Evolutionary conservation across 2,888 invertebrate species (phyloP), one percentile per base, ranked within the genome.

Genomic region (Agrotis clavis): DNA sequence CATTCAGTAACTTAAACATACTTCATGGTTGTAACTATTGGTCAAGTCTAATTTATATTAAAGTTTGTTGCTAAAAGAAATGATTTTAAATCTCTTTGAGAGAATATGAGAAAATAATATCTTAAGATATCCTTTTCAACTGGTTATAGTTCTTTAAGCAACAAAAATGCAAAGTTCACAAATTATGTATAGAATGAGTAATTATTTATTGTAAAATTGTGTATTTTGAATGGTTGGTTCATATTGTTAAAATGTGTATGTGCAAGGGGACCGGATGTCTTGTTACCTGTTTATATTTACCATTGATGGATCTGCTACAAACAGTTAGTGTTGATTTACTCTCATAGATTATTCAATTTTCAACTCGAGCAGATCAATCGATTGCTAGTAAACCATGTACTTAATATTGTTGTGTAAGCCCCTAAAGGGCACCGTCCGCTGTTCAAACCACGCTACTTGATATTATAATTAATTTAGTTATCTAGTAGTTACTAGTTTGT

Each of bases 401-500:
- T 35, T 35, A 35, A 78, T 25, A 74, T 75, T 62, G 66, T 78
- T 87, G 82, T 87, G 74, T 85, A 79, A 83, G 41, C 48, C 47
- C 77, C 70, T 79, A 77, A 86, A 83, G 80, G 81, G 79, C 86
- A 84, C 76, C 79, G 74, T 86, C 85, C 71, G 86, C 89, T 89
- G 87, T 89, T 82, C 68, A 83, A 87, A 86, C 83, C 87, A 89
- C 88, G 91, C 91, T 89, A 77, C 80, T 74, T 71, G 65, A 79
- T 75, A 85, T 74, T 71, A 65, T 74, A 85, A 63, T 79, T 82
- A 83, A 80, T 86, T 84, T 84, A 79, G 82, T 89, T 79, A 83
- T 83, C 57, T 74, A 86, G 91, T 91, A 92, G 92, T 89, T 74
- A 86, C 90, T 91, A 92, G 92, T 89, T 89, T 79, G 82, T 89